A percentile compares a stretch with the other conserved stretches of the same genome.
phyloP scores from a whole-genome alignment of 2,888 invertebrate species.

The Mesodorylaimus sp. region DNA sequence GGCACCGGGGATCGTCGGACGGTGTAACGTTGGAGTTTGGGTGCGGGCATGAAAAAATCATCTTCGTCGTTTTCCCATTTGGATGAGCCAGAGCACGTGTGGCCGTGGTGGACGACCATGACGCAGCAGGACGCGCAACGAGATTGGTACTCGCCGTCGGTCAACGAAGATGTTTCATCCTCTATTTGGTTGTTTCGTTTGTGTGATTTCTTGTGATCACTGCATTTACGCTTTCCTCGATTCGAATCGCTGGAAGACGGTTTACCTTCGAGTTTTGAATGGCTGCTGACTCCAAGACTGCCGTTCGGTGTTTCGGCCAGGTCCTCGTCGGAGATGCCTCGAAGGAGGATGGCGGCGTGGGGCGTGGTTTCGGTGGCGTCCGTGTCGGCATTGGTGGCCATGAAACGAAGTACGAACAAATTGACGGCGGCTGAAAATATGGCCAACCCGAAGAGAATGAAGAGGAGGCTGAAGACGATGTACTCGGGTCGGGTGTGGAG shows the following conservation, averaged over 20 bases:
- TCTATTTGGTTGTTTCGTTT: not conserved
- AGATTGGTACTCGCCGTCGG: not conserved
- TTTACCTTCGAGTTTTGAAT: too few species aligned
- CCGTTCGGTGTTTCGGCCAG: slow-evolving; percentile 1
- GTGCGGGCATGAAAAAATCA: too few species aligned
- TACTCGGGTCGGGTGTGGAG: slow-evolving; percentile 69
- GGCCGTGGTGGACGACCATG: not conserved
- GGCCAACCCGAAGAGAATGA: slow-evolving; percentile 89
- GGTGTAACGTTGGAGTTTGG: slow-evolving; percentile 37
- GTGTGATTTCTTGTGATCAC: too few species aligned
- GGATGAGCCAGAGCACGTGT: not conserved
- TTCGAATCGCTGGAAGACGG: too few species aligned
- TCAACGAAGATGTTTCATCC: not conserved
- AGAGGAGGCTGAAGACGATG: slow-evolving; percentile 81
- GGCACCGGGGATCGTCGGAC: slow-evolving; percentile 40
- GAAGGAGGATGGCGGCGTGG: not conserved
- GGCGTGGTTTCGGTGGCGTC: slow-evolving; percentile 64
- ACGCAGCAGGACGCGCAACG: not conserved
- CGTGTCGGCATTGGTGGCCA: slow-evolving; percentile 87
- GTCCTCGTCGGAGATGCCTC: slow-evolving; percentile 1
- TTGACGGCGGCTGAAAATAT: slow-evolving; percentile 97
- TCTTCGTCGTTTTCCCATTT: too few species aligned
- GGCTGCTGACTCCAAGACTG: too few species aligned
- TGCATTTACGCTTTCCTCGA: too few species aligned
- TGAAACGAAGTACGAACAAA: slow-evolving; percentile 77